phyloP scores from a whole-genome alignment of 30 jellyfish, hydroid and myxozoan genomes.

The Clytia hemisphaerica region DNA sequence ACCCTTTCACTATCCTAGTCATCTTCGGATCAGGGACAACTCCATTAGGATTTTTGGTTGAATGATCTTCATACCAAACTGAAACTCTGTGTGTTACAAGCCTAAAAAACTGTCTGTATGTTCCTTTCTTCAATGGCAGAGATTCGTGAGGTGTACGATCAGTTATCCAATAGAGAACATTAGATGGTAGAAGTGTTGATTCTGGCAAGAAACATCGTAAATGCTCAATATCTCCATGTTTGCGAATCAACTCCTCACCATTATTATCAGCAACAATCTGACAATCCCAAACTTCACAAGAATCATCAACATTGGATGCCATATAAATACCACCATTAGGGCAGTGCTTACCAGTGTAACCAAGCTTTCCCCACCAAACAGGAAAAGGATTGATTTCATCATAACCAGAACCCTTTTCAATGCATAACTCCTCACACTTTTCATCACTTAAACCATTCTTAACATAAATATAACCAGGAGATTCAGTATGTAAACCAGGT shows the following conservation, averaged over 20 bases:
- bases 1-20: too few species aligned
- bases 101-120: slow-evolving; percentile 50
- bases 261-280: neutral
- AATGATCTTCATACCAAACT: slow-evolving; percentile 66
- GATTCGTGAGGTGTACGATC: slow-evolving; percentile 84
- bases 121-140: slow-evolving; percentile 25
- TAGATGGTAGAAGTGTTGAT: slow-evolving; percentile 22
- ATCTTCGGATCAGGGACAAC: too few species aligned
- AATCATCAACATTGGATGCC: slow-evolving; percentile 57
- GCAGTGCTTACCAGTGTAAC: neutral
- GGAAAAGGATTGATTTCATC: too few species aligned
- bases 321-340: slow-evolving; percentile 44
- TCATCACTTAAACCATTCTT: too few species aligned
- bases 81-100: slow-evolving; percentile 62
- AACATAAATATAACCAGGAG: too few species aligned
- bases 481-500: too few species aligned
- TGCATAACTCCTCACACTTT: too few species aligned
- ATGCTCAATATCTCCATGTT: slow-evolving; percentile 59
- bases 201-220: slow-evolving; percentile 37
- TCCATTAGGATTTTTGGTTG: slow-evolving; percentile 61
- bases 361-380: too few species aligned
- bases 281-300: slow-evolving; percentile 54
- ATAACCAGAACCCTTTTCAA: too few species aligned
- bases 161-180: slow-evolving; percentile 51
- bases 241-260: slow-evolving; percentile 34